Conservation (phyloP, 1,140 invertebrate genomes). For the Musca domestica region DNA sequence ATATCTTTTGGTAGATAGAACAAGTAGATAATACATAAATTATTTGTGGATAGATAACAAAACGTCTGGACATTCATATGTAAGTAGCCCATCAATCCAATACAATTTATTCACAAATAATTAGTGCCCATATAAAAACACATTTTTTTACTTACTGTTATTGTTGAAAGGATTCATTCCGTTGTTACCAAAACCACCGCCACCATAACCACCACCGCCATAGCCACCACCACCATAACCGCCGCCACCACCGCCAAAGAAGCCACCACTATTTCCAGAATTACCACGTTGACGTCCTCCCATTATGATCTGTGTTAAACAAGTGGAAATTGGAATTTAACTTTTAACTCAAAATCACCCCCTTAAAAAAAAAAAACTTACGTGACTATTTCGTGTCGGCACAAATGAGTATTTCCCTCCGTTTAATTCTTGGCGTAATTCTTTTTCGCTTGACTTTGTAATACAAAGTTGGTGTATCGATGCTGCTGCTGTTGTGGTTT, state of each 20-base stretch:
- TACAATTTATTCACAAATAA: no score
- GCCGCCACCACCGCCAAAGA: conserved; percentile 25
- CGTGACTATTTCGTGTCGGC: conserved; percentile 34
- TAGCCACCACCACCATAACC: conserved; percentile 8
- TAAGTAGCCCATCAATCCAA: no score
- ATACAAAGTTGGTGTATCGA: not conserved
- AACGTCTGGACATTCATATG: no score
- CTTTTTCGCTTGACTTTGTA: not conserved
- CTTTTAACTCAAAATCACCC: not conserved
- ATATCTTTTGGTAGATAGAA: no score
- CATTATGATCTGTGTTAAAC: conserved; percentile 40
- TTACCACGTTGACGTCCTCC: conserved; percentile 43
- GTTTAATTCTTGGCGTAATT: conserved; percentile 1
- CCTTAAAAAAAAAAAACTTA: conserved; percentile 40
- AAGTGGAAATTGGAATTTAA: not conserved
- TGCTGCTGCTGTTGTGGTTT: no score
- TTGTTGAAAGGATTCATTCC: conserved; percentile 47
- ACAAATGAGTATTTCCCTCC: conserved; percentile 4
- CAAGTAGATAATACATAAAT: no score
- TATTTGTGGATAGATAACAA: no score
- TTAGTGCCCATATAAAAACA: not conserved
- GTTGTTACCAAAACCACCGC: conserved; percentile 31
- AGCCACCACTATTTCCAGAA: conserved; percentile 35
- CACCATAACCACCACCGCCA: conserved; percentile 22
- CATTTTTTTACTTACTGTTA: conserved; percentile 18